phyloP scores from a whole-genome alignment of 2,888 invertebrate genomes.

The Chymomyza procnemis region DNA sequence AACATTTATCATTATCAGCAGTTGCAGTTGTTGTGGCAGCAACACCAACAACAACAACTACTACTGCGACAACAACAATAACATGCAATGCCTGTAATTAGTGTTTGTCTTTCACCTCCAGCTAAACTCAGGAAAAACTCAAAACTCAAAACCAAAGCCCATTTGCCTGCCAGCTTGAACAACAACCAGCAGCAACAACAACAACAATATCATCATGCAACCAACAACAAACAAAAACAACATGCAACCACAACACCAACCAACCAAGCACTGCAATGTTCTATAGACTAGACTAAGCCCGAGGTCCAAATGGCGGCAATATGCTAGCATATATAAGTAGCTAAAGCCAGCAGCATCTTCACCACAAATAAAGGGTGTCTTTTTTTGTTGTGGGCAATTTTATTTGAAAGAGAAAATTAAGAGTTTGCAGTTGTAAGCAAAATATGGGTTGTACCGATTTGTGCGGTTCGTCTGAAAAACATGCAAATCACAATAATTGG shows the following conservation, averaged over 20 bases:
- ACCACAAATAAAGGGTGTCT: neutral
- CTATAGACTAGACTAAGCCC: conserved; percentile 7
- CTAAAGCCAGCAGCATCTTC: conserved; percentile 1
- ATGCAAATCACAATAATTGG: too few relatives aligned
- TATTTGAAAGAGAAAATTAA: too few relatives aligned
- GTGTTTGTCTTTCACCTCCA: conserved; percentile 62
- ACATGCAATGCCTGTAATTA: conserved; percentile 57
- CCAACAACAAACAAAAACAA: neutral
- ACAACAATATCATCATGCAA: neutral
- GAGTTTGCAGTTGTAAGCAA: too few relatives aligned
- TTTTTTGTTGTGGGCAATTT: neutral
- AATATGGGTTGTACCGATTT: too few relatives aligned
- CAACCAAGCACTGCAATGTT: neutral
- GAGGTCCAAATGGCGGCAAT: conserved; percentile 32
- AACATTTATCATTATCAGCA: conserved; percentile 38
- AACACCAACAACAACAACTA: conserved; percentile 24
- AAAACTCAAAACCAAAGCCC: conserved; percentile 10
- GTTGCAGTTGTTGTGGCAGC: conserved; percentile 29
- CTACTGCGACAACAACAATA: conserved; percentile 32
- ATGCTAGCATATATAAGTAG: conserved; percentile 35
- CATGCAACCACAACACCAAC: conserved; percentile 21
- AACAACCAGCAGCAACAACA: neutral
- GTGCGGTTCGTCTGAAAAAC: too few relatives aligned
- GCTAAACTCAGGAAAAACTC: conserved; percentile 2
- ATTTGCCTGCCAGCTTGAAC: conserved; percentile 3